phyloP scores from a whole-genome alignment of 2,888 invertebrate species.

The Temnothorax rugatulus region DNA sequence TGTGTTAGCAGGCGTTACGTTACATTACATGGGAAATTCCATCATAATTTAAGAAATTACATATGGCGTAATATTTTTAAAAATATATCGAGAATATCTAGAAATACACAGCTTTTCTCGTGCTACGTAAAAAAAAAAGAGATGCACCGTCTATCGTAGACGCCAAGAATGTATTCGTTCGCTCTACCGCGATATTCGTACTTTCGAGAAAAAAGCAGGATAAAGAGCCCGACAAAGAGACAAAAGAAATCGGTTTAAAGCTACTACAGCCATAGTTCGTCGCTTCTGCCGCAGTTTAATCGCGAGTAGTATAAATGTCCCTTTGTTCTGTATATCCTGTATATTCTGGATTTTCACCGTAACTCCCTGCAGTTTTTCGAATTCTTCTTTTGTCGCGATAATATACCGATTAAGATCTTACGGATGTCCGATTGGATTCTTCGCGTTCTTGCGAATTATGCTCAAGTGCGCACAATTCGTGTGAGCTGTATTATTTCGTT shows the following conservation, averaged over 20 bases:
- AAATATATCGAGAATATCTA: not conserved
- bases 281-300: constrained; percentile 13
- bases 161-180: constrained; percentile 40
- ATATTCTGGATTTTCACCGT: not conserved
- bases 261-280: constrained; percentile 12
- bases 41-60: constrained; percentile 10
- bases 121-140: not conserved
- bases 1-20: not conserved
- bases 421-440: not conserved
- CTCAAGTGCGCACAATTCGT: not conserved
- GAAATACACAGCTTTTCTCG: not conserved
- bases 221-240: constrained; percentile 23
- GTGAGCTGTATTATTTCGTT: not conserved
- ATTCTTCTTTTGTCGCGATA: not conserved
- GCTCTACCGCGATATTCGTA: constrained; percentile 50
- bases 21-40: not conserved
- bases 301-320: not conserved
- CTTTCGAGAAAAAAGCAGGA: constrained; percentile 47
- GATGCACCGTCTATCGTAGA: constrained; percentile 2
- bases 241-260: constrained; percentile 35
- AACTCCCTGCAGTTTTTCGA: constrained; percentile 12
- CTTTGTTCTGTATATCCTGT: not conserved
- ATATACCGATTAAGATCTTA: constrained; percentile 7
- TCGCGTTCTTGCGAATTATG: not conserved
- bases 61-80: not conserved